These are phyloP conservation scores for Zaprionus camerounensis DNA, from an alignment of 1,140 invertebrate genomes.

Conservation along the genomic window DNA sequence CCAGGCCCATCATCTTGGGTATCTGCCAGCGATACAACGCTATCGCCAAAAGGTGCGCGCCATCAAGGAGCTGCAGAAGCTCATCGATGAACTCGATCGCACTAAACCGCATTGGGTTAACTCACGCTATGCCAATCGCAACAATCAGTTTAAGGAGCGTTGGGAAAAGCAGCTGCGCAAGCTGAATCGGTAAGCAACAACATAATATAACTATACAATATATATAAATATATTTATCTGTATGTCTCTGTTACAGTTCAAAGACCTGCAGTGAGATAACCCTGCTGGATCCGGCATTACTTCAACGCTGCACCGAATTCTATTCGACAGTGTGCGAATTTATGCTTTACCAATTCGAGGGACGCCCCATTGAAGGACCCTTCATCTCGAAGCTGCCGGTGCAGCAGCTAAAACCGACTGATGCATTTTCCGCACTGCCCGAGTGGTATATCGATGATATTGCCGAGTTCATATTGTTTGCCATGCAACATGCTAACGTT, in stretches of 20 bases:
- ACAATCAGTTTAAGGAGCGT: conserved; percentile 92
- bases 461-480: conserved; percentile 96
- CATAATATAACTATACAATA: neutral
- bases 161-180: conserved; percentile 93
- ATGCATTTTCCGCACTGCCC: conserved; percentile 94
- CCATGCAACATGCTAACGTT: conserved; percentile 94
- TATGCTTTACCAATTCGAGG: conserved; percentile 88
- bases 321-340: conserved; percentile 94
- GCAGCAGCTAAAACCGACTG: conserved; percentile 88
- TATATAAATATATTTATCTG: neutral
- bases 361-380: conserved; percentile 78
- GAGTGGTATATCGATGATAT: conserved; percentile 99
- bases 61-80: conserved; percentile 95
- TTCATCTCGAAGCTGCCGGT: conserved; percentile 84
- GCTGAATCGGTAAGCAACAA: conserved; percentile 85
- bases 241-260: conserved; percentile 85
- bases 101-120: conserved; percentile 93
- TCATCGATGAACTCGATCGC: conserved; percentile 93
- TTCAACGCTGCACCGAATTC: conserved; percentile 92
- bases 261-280: conserved; percentile 95
- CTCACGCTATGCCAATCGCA: conserved; percentile 89
- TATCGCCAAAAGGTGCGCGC: conserved; percentile 93
- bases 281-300: conserved; percentile 91
- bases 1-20: conserved; percentile 95
- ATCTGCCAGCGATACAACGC: conserved; percentile 94